Conservation (phyloP, 1,140 invertebrate species). For the Magallana ariakensis region DNA sequence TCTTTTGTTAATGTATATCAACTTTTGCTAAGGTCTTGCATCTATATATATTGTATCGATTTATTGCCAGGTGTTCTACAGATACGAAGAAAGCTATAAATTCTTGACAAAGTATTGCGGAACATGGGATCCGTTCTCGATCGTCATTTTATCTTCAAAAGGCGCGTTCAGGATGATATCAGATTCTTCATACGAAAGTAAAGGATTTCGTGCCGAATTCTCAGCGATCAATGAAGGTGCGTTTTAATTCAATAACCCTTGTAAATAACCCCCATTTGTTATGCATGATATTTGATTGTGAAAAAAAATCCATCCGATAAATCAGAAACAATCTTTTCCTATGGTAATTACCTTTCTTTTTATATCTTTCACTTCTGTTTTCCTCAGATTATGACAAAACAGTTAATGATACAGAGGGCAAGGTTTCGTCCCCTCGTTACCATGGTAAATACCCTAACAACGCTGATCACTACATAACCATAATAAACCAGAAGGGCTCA, state of each 20-base stretch:
- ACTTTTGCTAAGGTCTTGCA: neutral
- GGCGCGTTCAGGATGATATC: constrained; percentile 13
- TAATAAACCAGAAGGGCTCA: neutral
- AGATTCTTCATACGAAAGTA: neutral
- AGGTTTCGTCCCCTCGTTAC: neutral
- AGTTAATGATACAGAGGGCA: neutral
- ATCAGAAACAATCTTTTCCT: too few species aligned
- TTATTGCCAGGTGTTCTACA: neutral
- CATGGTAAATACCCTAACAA: constrained; percentile 3
- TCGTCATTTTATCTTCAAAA: neutral
- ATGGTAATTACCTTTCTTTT: too few species aligned
- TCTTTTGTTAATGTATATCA: too few species aligned
- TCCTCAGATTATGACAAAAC: neutral
- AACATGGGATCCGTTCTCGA: neutral
- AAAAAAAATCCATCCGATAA: too few species aligned
- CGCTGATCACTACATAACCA: neutral
- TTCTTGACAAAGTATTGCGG: neutral
- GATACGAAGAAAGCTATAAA: neutral
- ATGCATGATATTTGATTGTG: too few species aligned
- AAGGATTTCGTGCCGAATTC: neutral
- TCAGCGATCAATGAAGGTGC: neutral
- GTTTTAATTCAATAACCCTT: neutral
- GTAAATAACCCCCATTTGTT: too few species aligned
- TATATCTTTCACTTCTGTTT: neutral
- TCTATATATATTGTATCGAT: neutral